A percentile compares a stretch with the other conserved stretches of the same genome.
Conservation (phyloP, 2,797 vertebrate species). For the Poeciliopsis presidionis region DNA sequence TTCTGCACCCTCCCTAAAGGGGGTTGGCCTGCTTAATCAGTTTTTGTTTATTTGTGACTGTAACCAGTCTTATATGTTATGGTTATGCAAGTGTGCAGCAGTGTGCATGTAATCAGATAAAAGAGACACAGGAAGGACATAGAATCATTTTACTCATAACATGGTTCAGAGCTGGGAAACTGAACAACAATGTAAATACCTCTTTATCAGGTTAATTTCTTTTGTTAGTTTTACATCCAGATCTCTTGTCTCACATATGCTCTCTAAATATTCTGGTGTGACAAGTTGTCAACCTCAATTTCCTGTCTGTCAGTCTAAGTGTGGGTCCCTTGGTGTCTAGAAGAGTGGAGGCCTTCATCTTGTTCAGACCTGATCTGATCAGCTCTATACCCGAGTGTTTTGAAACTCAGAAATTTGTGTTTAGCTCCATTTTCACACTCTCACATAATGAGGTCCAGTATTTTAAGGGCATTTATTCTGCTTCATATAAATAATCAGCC, state of each 20-base stretch:
- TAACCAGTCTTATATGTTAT: no score
- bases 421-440: conserved; percentile 88
- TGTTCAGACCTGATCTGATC: conserved; percentile 64
- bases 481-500: conserved; percentile 96
- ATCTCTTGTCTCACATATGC: conserved; percentile 64
- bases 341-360: conserved; percentile 54
- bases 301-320: conserved; percentile 71
- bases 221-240: conserved; percentile 47
- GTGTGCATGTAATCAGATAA: no score
- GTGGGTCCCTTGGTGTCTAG: conserved; percentile 63
- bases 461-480: conserved; percentile 97
- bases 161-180: conserved; percentile 9
- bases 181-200: background rate
- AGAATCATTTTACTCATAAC: no score
- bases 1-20: no score
- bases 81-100: no score
- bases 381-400: conserved; percentile 62
- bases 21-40: background rate
- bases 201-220: conserved; percentile 42
- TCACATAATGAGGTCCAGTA: conserved; percentile 86
- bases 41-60: no score
- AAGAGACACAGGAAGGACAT: no score
- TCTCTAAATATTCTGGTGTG: conserved; percentile 68
- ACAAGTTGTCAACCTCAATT: conserved; percentile 76
- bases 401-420: conserved; percentile 85